Evolutionary conservation across 2,113 vertebrate species (phyloP).

Genomic region (Eptatretus burgeri): DNA sequence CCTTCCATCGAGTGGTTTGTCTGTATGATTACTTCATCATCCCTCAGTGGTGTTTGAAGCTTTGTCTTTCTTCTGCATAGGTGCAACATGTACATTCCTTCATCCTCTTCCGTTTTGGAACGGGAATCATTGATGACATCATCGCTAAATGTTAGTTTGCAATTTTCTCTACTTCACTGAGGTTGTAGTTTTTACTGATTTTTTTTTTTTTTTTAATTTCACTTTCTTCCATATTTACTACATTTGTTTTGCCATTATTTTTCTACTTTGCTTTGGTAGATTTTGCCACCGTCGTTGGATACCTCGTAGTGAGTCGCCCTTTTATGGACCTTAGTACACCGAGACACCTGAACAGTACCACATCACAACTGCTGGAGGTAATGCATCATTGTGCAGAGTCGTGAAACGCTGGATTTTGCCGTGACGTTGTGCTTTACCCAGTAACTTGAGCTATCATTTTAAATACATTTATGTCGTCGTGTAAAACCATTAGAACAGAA

Average conservation of each 20-base stretch:
- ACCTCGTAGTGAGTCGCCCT: slow-evolving; percentile 67
- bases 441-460: background rate
- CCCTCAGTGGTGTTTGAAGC: background rate
- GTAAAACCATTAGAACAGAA: background rate
- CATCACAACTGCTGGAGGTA: slow-evolving; percentile 71
- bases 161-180: too few relatives aligned
- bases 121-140: slow-evolving; percentile 86
- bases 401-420: background rate
- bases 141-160: slow-evolving; percentile 70
- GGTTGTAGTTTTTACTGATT: too few relatives aligned
- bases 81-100: slow-evolving; percentile 82
- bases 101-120: slow-evolving; percentile 83
- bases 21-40: too few relatives aligned
- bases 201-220: background rate
- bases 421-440: background rate
- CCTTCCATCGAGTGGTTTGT: too few relatives aligned
- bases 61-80: slow-evolving; percentile 17
- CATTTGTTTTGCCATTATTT: background rate
- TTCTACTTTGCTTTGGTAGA: slow-evolving; percentile 19
- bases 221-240: slow-evolving; percentile 8
- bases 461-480: background rate
- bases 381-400: slow-evolving; percentile 9
- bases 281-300: slow-evolving; percentile 72
- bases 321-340: slow-evolving; percentile 45
- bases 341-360: slow-evolving; percentile 41